Percentiles rank a stretch among this genome's conserved stretches.
phyloP scores from a whole-genome alignment of 2,888 invertebrate species.

The Junonia oenone region DNA sequence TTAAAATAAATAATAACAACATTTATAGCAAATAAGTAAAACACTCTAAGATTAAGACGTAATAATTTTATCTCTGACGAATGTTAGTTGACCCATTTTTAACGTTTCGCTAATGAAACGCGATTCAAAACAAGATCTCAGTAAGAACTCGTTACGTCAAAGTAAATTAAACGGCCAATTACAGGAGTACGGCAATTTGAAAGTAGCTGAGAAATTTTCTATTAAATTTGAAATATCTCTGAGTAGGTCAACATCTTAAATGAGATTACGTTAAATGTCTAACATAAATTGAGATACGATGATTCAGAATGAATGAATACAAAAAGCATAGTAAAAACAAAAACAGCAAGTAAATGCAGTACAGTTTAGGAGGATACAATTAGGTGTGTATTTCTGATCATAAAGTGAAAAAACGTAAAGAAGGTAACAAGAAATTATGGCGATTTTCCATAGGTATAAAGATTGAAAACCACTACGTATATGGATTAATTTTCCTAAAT shows the following conservation, averaged over 20 bases:
- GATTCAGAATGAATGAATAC: too few species aligned
- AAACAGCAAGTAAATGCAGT: too few species aligned
- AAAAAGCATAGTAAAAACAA: too few species aligned
- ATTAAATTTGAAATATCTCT: conserved; percentile 11
- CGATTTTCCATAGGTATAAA: too few species aligned
- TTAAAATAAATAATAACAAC: not conserved
- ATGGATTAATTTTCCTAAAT: too few species aligned
- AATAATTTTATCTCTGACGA: conserved; percentile 1
- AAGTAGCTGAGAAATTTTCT: conserved; percentile 13
- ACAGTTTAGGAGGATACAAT: too few species aligned
- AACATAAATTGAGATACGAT: too few species aligned
- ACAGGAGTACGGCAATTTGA: conserved; percentile 15
- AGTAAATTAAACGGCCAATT: conserved; percentile 12
- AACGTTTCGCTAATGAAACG: conserved; percentile 12
- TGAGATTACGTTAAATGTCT: conserved; percentile 5
- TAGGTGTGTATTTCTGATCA: too few species aligned
- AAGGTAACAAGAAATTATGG: too few species aligned
- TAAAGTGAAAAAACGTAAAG: too few species aligned
- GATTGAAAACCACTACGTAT: too few species aligned
- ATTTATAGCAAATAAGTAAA: not conserved
- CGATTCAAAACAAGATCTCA: conserved; percentile 14
- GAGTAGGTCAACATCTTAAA: conserved; percentile 6
- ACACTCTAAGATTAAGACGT: not conserved
- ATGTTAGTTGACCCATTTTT: conserved; percentile 14
- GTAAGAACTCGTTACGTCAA: conserved; percentile 14